Percentiles rank a stretch among this genome's conserved stretches.
Conservation (phyloP, 2,797 vertebrate species). For the Phaenicophaeus curvirostris region DNA sequence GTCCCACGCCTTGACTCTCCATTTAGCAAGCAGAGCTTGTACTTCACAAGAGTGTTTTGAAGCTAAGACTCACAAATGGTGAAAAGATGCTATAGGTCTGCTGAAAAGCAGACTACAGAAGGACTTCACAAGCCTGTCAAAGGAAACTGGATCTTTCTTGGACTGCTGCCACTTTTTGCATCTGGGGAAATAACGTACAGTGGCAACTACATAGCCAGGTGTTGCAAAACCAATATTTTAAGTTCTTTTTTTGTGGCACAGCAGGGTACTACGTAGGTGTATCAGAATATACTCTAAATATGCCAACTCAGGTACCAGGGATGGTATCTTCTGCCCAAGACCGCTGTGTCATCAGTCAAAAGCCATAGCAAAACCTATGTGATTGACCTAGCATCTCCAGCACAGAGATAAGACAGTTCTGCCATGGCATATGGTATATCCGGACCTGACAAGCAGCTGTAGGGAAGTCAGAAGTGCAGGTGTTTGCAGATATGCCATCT, state of each 20-base stretch:
- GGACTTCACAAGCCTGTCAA: neutral
- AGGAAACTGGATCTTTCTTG: constrained; percentile 42
- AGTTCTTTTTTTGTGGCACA: neutral
- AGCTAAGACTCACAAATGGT: neutral
- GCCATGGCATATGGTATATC: neutral
- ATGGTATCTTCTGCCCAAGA: neutral
- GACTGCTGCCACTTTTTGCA: constrained; percentile 41
- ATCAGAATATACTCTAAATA: neutral
- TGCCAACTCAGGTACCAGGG: neutral
- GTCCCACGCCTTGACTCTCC: neutral
- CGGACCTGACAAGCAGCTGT: neutral
- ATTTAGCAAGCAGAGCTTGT: neutral
- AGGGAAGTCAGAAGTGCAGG: neutral
- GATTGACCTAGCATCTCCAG: neutral
- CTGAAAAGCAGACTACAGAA: constrained; percentile 1
- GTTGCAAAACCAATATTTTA: constrained; percentile 6
- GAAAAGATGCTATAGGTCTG: constrained; percentile 2
- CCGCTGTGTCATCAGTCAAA: neutral
- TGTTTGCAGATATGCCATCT: constrained; percentile 49
- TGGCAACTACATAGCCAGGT: constrained; percentile 52
- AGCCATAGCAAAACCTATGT: neutral
- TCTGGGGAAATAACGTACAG: constrained; percentile 50
- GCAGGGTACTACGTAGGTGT: neutral
- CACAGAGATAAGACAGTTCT: neutral
- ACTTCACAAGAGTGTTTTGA: neutral